Evolutionary conservation across 2,113 vertebrate genomes (phyloP).

Genomic region (Hemibagrus wyckioides): DNA sequence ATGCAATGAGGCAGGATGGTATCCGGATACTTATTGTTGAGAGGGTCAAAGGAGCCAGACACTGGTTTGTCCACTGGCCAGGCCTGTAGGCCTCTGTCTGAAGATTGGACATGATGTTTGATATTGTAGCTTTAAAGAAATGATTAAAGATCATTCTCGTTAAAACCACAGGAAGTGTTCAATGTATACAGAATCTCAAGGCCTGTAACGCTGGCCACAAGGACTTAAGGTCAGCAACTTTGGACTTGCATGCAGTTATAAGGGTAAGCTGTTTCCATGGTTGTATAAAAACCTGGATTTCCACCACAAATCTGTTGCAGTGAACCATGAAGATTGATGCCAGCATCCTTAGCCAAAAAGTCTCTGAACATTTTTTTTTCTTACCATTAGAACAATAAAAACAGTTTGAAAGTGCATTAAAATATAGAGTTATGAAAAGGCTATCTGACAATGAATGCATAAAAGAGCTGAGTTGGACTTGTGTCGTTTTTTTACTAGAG

Average conservation of each 20-base stretch:
- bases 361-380: slow-evolving; percentile 3
- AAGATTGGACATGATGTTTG: background rate
- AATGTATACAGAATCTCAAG: background rate
- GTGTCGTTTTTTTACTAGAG: slow-evolving; percentile 4
- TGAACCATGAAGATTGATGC: background rate
- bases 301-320: background rate
- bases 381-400: background rate
- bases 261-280: background rate
- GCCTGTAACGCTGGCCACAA: background rate
- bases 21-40: background rate
- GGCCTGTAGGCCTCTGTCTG: background rate
- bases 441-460: background rate
- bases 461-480: background rate
- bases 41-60: background rate
- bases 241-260: background rate
- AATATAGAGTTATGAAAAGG: background rate
- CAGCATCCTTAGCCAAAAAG: background rate
- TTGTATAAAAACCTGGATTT: slow-evolving; percentile 4
- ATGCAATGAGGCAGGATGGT: background rate
- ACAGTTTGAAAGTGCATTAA: background rate
- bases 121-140: background rate
- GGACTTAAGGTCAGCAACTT: slow-evolving; percentile 15
- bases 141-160: background rate
- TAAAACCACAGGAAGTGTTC: background rate
- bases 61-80: background rate